Conservation (phyloP, 1,140 invertebrate species). For the Parapsyche elsis region DNA sequence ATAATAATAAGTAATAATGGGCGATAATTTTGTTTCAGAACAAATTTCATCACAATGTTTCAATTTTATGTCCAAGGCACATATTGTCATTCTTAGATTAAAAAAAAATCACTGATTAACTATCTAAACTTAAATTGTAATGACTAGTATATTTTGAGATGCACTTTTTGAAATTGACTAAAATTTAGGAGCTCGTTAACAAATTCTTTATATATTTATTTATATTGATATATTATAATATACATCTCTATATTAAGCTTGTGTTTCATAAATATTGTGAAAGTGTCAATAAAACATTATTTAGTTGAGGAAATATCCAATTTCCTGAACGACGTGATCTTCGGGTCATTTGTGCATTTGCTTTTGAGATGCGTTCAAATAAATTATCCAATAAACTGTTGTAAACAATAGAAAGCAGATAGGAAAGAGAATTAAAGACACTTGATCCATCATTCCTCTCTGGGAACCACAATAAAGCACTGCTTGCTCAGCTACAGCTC, state of each 20-base stretch:
- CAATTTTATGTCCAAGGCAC: slow-evolving; percentile 2
- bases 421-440: slow-evolving; percentile 76
- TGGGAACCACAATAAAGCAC: slow-evolving; percentile 71
- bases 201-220: neutral
- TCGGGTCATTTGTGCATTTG: slow-evolving; percentile 56
- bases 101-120: neutral
- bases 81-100: neutral
- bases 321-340: slow-evolving; percentile 39
- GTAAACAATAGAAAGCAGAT: slow-evolving; percentile 75
- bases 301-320: slow-evolving; percentile 49
- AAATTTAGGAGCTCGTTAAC: neutral
- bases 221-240: slow-evolving; percentile 6
- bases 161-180: neutral
- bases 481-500: slow-evolving; percentile 63
- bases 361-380: slow-evolving; percentile 68
- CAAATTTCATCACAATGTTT: slow-evolving; percentile 2
- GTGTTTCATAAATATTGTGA: slow-evolving; percentile 5
- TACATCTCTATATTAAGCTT: slow-evolving; percentile 13
- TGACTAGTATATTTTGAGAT: slow-evolving; percentile 5
- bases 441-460: slow-evolving; percentile 69
- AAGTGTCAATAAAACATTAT: neutral
- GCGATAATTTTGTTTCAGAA: neutral
- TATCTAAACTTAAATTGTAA: slow-evolving; percentile 1
- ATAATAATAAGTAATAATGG: neutral
- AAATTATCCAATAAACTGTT: slow-evolving; percentile 77